These are phyloP conservation scores for Naso thynnoides DNA, from an alignment of 2,797 vertebrate genomes.

Conservation along the genomic window DNA sequence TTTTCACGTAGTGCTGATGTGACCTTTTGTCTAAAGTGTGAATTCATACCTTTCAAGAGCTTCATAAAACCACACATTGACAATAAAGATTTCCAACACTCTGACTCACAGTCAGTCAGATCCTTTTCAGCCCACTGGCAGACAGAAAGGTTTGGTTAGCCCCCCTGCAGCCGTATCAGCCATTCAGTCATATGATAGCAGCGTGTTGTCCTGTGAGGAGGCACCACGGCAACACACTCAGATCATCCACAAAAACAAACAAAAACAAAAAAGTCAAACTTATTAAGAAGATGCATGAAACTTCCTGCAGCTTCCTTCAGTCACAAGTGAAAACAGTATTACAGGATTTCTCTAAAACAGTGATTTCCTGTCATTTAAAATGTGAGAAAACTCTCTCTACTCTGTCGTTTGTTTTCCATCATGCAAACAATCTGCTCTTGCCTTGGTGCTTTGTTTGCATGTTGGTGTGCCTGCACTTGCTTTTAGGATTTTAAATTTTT, in stretches of 20 bases:
- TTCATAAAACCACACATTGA: background rate
- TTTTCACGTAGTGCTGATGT: too few species aligned
- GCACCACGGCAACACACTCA: background rate
- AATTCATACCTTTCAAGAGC: background rate
- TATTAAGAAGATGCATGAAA: background rate
- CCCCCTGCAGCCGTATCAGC: background rate
- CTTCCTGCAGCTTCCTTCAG: background rate
- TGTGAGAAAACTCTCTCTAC: background rate
- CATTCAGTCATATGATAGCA: slow-evolving; percentile 19
- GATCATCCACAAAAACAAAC: background rate
- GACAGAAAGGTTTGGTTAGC: background rate
- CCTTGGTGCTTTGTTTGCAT: slow-evolving; percentile 25
- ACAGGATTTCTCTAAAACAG: background rate
- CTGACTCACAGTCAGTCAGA: slow-evolving; percentile 7
- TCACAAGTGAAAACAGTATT: background rate
- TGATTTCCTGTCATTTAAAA: background rate
- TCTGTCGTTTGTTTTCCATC: background rate
- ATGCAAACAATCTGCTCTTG: slow-evolving; percentile 23
- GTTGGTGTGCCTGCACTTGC: background rate
- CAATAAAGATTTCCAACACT: slow-evolving; percentile 2
- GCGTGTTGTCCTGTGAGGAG: background rate
- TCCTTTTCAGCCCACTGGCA: background rate
- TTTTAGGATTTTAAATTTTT: background rate
- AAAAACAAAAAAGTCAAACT: too few species aligned
- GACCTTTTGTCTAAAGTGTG: background rate